Percentiles rank a stretch among this genome's conserved stretches.
Evolutionary conservation across 1,140 invertebrate species (phyloP).

Genomic region (Bathynomus jamesi): DNA sequence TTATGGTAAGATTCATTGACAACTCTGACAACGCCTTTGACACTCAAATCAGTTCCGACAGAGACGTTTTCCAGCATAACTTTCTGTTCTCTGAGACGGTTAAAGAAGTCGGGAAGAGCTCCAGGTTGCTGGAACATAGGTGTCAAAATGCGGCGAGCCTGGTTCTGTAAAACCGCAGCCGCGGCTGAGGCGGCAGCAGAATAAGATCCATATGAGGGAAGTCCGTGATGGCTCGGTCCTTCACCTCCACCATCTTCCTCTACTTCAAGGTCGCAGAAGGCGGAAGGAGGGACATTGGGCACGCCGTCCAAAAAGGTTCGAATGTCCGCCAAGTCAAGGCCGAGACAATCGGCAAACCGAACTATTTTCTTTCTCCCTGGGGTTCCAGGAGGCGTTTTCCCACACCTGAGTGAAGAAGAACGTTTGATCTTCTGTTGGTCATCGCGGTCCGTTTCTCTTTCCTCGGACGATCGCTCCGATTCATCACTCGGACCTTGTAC

Average conservation of each 20-base stretch:
- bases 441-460: constrained; percentile 35
- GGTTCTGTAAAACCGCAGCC: constrained; percentile 11
- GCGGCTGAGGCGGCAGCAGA: not conserved
- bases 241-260: constrained; percentile 7
- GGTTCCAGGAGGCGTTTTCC: constrained; percentile 83
- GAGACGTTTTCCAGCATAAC: constrained; percentile 78
- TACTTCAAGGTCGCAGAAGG: constrained; percentile 47
- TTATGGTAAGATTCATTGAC: constrained; percentile 87
- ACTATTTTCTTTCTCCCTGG: constrained; percentile 87
- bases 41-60: constrained; percentile 59
- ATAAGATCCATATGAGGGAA: not conserved
- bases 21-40: constrained; percentile 78
- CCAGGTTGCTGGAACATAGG: constrained; percentile 77
- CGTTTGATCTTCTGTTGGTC: constrained; percentile 52
- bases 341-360: constrained; percentile 86
- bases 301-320: constrained; percentile 82
- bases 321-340: constrained; percentile 83
- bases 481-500: constrained; percentile 12
- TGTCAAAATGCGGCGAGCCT: constrained; percentile 41
- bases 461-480: constrained; percentile 19
- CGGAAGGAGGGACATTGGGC: constrained; percentile 75
- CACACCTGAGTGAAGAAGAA: constrained; percentile 78
- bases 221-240: constrained; percentile 13
- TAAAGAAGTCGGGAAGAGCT: constrained; percentile 63
- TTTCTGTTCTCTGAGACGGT: constrained; percentile 59